Base-by-base conservation (phyloP, 2,797 vertebrate genomes). In the Tamandua tetradactyla region DNA sequence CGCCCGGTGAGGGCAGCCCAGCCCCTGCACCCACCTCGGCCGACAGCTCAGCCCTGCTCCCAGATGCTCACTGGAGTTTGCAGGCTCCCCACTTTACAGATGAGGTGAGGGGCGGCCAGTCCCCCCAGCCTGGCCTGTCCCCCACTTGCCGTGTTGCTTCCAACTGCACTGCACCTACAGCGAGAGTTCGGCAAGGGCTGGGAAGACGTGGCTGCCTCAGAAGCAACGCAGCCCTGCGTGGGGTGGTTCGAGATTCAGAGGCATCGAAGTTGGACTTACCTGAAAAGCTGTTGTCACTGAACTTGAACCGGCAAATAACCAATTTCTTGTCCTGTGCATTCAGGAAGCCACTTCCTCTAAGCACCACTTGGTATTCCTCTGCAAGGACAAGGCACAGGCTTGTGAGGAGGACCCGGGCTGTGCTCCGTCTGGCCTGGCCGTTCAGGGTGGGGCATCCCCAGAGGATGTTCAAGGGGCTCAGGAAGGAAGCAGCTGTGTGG, bases 271-370 rank as follows among this genome's bases (percentile, higher is more conserved):
- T 12, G 9, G 49, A 98, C 98, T 98, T 98, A 98, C 98, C 98
- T n/a, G 99, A 90, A 3, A 98, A 98, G 68, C 98, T 91, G 52
- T 98, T 99, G 64, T 99, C 98, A 23, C 98, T 99, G 83, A 99
- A 98, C 97, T 98, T 99, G 97, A 99, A 99, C 98, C 99, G 99
- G 98, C 99, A 99, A 95, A 99, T 98, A 23, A 99, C 98, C 95
- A 99, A 98, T 83, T 99, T 96, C 0, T 97, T 98, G 84, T 98
- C 98, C 96, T 98, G 98, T 35, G 99, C 98, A 9, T 99, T 98
- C 85, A 99, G 98, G 97, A 99, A 99, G n/a, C 99, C 99, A 1
- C 99, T 99, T 86, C 99, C 99, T 96, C 98, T 98, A 92, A 99
- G 98, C 96, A 99, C 98, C 93, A 99, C 98, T 97, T 99, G 98